Evolutionary conservation across 2,797 vertebrate genomes (phyloP), one percentile per base, ranked within the genome.

Genomic region (Erithacus rubecula): DNA sequence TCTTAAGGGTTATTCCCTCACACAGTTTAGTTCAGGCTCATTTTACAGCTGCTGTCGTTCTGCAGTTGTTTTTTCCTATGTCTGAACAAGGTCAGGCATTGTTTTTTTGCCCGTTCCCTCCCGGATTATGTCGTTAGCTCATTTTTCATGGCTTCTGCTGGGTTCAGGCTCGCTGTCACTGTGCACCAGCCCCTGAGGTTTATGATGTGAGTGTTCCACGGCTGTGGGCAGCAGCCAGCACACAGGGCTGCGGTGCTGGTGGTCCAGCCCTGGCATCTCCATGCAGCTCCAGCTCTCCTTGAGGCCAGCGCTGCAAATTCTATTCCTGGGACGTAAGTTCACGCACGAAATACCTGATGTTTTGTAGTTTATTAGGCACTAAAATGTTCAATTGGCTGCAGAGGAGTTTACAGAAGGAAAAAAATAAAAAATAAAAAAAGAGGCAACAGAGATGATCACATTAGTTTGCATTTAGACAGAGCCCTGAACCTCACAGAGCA

Each of bases 401-500:
- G 52, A 81, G 41, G n/a, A 65, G 24, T 94, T 82, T 88, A 79
- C 29, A 29, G 71, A 36, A 60, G 6, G 0, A 11, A 12, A 49
- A 15, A 34, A 24, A 46, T 11, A 27, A 22, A n/a, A 3, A 29
- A 53, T 16, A 23, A 52, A 39, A 44, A 30, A 63, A 39, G 15
- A 55, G 26, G 20, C 65, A 90, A 65, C n/a, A 47, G 85, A 41
- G 29, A 44, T 67, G 47, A 86, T 94, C 63, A 67, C 67, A 69
- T 94, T 81, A 85, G 56, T 74, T 90, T 89, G 75, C 60, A 17
- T 79, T 91, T 95, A 90, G 65, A 52, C 77, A 18, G 53, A 44
- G 82, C 83, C 65, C 72, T 81, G 82, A 91, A 88, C 36, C 10
- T 80, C 91, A 37, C 89, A 86, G 85, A 94, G 69, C 94, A 94